These are phyloP conservation scores for Cyrtonyx montezumae DNA, from an alignment of 2,113 vertebrate genomes.

Conservation along the genomic window DNA sequence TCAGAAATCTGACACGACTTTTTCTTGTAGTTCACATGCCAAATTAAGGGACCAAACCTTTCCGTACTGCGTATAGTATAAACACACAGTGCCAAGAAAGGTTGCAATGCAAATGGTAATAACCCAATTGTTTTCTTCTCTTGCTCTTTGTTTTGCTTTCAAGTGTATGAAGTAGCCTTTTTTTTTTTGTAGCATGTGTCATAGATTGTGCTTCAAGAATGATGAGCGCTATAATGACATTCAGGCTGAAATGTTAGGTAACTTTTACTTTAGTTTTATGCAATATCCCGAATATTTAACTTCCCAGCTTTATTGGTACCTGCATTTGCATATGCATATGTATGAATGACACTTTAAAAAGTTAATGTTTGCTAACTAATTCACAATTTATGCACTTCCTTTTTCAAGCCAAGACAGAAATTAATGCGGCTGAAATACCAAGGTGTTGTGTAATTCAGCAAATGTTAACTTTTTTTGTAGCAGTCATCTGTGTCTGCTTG, in stretches of 20 bases:
- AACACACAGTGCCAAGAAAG: accelerated
- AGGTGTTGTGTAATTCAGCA: not conserved
- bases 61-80: not conserved
- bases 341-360: slow-evolving; percentile 50
- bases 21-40: not conserved
- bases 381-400: slow-evolving; percentile 1
- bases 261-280: not conserved
- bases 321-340: slow-evolving; percentile 33
- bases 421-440: slow-evolving; percentile 45
- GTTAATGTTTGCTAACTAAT: slow-evolving; percentile 73
- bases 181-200: not conserved
- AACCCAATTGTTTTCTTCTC: not conserved
- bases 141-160: not conserved
- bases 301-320: not conserved
- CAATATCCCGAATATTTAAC: not conserved
- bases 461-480: not conserved
- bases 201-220: not conserved
- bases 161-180: not conserved
- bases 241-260: not conserved
- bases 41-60: not conserved
- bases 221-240: not conserved
- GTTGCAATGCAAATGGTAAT: not conserved
- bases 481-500: not conserved
- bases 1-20: not conserved
- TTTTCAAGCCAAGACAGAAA: slow-evolving; percentile 40